Conservation (phyloP, 2,888 invertebrate species). For the Acanthopleura granulata region DNA sequence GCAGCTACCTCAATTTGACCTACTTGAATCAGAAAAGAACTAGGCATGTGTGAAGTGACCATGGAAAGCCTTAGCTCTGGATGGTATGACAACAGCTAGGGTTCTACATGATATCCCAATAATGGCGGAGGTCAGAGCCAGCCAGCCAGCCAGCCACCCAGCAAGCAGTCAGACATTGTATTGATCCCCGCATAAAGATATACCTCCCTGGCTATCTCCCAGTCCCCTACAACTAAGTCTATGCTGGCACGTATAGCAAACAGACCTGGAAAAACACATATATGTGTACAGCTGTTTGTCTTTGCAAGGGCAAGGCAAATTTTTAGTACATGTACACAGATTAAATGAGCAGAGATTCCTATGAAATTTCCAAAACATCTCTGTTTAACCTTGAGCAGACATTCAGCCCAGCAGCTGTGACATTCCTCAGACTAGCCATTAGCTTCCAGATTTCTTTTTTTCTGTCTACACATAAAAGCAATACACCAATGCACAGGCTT, state of each 20-base stretch:
- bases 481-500: neutral
- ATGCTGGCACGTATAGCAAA: neutral
- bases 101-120: too few relatives aligned
- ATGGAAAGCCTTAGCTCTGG: too few relatives aligned
- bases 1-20: too few relatives aligned
- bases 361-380: neutral
- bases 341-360: neutral
- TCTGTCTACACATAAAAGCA: neutral
- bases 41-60: too few relatives aligned
- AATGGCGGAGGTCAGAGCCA: too few relatives aligned
- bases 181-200: neutral
- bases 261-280: neutral
- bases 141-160: too few relatives aligned
- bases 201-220: neutral
- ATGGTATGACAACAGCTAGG: too few relatives aligned
- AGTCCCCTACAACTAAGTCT: neutral
- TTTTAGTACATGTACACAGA: constrained; percentile 15
- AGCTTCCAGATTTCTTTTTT: neutral
- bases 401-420: constrained; percentile 8
- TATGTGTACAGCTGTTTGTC: neutral
- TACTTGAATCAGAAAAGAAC: too few relatives aligned
- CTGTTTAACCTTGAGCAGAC: constrained; percentile 8
- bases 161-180: too few relatives aligned
- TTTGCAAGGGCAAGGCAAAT: neutral
- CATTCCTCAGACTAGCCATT: neutral